These are phyloP conservation scores for Takifugu bimaculatus DNA, from an alignment of 2,113 vertebrate species.

Conservation along the genomic window DNA sequence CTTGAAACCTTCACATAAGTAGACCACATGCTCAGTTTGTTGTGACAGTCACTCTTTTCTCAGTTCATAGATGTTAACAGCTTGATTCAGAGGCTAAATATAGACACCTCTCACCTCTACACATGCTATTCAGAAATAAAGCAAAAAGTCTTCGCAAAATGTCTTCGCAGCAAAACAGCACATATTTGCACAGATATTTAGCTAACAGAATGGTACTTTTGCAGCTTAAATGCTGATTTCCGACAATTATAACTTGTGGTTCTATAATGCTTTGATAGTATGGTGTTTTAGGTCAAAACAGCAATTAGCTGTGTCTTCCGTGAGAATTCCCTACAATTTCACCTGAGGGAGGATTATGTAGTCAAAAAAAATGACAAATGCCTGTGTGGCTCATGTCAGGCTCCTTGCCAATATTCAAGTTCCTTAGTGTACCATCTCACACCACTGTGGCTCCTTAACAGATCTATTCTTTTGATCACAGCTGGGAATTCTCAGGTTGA, in stretches of 20 bases:
- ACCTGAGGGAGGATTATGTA: conserved; percentile 55
- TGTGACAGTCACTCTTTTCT: conserved; percentile 9
- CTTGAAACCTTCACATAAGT: conserved; percentile 18
- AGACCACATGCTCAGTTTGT: conserved; percentile 19
- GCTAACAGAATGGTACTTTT: not conserved
- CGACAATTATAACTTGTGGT: conserved; percentile 16
- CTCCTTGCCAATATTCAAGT: conserved; percentile 10
- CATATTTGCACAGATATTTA: conserved; percentile 4
- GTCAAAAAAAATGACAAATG: conserved; percentile 36
- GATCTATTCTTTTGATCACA: conserved; percentile 58
- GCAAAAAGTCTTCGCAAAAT: not conserved
- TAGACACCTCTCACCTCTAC: no score
- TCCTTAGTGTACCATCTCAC: conserved; percentile 15
- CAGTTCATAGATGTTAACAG: not conserved
- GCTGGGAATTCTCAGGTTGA: conserved; percentile 26
- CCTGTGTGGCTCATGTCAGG: conserved; percentile 35
- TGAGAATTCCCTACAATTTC: conserved; percentile 39
- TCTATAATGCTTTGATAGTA: conserved; percentile 5
- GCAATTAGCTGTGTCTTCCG: conserved; percentile 47
- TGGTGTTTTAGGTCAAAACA: conserved; percentile 48
- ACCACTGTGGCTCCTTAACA: conserved; percentile 10
- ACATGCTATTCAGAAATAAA: conserved; percentile 6
- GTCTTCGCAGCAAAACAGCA: conserved; percentile 1
- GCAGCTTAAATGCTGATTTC: conserved; percentile 26
- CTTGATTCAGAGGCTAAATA: no score